phyloP scores from a whole-genome alignment of 1,140 invertebrate genomes.

The Pollicipes pollicipes region DNA sequence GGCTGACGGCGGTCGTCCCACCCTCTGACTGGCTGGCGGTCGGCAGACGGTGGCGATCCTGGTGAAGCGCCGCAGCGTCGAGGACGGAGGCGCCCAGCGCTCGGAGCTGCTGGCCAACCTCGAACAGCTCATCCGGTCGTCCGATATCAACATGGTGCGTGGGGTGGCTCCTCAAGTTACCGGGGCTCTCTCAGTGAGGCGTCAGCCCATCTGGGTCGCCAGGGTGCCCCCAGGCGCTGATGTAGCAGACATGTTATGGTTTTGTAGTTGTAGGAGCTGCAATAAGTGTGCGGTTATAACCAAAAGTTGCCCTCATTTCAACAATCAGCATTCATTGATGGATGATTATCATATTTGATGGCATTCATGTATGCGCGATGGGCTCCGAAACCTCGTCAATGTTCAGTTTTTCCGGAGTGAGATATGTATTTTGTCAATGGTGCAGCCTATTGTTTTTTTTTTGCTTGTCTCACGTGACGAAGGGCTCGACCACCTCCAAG shows the following conservation, averaged over 20 bases:
- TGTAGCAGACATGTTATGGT: background rate
- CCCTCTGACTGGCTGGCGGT: too few species aligned
- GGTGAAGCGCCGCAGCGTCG: slow-evolving; percentile 58
- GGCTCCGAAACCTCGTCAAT: too few species aligned
- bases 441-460: too few species aligned
- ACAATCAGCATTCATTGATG: background rate
- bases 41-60: slow-evolving; percentile 57
- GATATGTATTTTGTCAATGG: too few species aligned
- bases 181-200: too few species aligned
- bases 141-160: slow-evolving; percentile 24
- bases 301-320: background rate
- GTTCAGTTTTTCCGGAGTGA: too few species aligned
- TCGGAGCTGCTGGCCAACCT: slow-evolving; percentile 50
- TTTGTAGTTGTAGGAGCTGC: too few species aligned
- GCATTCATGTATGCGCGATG: too few species aligned
- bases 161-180: background rate
- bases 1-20: too few species aligned
- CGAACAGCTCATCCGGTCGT: slow-evolving; percentile 45
- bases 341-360: background rate
- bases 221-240: slow-evolving; percentile 18
- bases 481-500: too few species aligned
- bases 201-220: too few species aligned
- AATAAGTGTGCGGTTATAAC: background rate
- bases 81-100: slow-evolving; percentile 46
- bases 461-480: too few species aligned